These are phyloP conservation scores for Nycteola revayana DNA, from an alignment of 2,888 invertebrate species.

Conservation along the genomic window DNA sequence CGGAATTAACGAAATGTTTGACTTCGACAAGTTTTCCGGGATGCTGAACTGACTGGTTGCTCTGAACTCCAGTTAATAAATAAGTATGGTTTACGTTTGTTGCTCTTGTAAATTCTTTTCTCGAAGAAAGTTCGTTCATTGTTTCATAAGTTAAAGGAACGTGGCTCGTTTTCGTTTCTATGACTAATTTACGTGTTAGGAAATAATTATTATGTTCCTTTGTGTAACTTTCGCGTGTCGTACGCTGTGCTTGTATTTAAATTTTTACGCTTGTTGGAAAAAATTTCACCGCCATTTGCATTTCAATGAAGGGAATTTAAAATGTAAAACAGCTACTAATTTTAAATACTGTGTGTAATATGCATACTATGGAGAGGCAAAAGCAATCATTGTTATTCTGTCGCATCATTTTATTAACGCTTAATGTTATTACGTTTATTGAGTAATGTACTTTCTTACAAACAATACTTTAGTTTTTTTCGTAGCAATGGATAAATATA, in stretches of 20 bases:
- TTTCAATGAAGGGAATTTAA: conserved; percentile 29
- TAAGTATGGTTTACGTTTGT: conserved; percentile 49
- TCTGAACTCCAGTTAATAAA: conserved; percentile 54
- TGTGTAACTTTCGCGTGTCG: conserved; percentile 47
- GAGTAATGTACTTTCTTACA: too few species aligned
- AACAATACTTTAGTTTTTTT: too few species aligned
- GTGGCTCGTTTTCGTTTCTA: conserved; percentile 58
- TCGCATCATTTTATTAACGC: too few species aligned
- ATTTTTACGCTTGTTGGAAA: conserved; percentile 56
- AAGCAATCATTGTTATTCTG: too few species aligned
- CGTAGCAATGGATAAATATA: too few species aligned
- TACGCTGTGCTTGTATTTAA: conserved; percentile 40
- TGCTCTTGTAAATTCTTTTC: conserved; percentile 53
- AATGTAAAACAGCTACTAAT: conserved; percentile 18
- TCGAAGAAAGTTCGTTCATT: conserved; percentile 66
- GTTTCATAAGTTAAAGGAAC: conserved; percentile 67
- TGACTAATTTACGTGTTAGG: conserved; percentile 65
- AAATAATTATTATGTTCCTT: conserved; percentile 60
- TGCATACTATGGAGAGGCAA: too few species aligned
- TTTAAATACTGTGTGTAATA: conserved; percentile 5
- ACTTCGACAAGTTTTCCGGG: conserved; percentile 18
- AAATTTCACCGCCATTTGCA: conserved; percentile 53
- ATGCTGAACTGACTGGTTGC: conserved; percentile 42
- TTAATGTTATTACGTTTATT: too few species aligned
- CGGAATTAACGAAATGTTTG: conserved; percentile 8